Evolutionary conservation across 2,888 invertebrate species (phyloP), one percentile per base, ranked within the genome.

Genomic region (Epinotia demarniana): DNA sequence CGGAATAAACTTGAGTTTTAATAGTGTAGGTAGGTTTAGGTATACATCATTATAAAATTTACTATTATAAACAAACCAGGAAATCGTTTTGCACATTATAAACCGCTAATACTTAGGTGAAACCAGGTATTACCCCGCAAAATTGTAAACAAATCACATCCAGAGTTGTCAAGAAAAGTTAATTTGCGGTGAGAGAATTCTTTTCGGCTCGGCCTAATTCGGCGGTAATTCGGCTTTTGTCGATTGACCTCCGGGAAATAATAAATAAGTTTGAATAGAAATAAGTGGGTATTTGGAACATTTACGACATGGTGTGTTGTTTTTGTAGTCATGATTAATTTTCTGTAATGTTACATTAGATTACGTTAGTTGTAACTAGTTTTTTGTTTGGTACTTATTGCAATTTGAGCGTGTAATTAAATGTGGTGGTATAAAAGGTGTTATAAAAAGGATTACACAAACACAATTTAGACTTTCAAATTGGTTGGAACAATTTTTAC

Each of bases 161-260:
- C 78, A 78, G 78, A 78, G 79, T 79, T 72, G 76, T 78, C 61
- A 61, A 61, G 61, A n/a, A 53, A 53, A n/a, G 53, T 53, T 53
- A 75, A 63, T 79, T 85, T 85, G 86, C 83, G 87, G 84, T 77
- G 62, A 81, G 89, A 81, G 90, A 90, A 90, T 90, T 90, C 84
- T 76, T 66, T 72, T 33, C 73, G 76, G 66, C 53, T n/a, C n/a
- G n/a, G 53, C n/a, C 77, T 86, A 83, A 79, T 76, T 77, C 82
- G 82, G n/a, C n/a, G n/a, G n/a, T n/a, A n/a, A n/a, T 83, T 82
- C 61, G n/a, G 83, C 81, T 82, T 82, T 82, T 80, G 72, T 73
- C 27, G 43, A 49, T 64, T 53, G 66, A 73, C 66, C 73, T 58
- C 66, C 57, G 18, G 53, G 53, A 53, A 53, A 53, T 53, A 53